Evolutionary conservation across 2,888 invertebrate species (phyloP), one percentile per base, ranked within the genome.

Genomic region (Fragum whitleyi): DNA sequence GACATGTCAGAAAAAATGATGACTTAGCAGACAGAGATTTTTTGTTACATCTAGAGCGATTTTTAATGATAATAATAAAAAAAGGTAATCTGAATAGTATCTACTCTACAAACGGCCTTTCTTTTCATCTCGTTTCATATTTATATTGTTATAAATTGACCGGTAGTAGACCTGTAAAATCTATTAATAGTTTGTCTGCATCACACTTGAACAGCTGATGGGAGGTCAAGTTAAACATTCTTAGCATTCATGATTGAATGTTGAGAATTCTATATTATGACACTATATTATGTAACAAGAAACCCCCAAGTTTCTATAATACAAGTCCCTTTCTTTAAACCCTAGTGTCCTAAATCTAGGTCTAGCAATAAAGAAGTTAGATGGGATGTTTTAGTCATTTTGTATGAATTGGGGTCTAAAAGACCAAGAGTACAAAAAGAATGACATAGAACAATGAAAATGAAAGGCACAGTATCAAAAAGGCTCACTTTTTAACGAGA

Each of bases 191-290:
- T 36, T 65, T 42, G 65, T 65, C 65, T 65, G 65, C 65, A 42
- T 36, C 70, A 67, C 69, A 42, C 61, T 55, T 65, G 74, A 79
- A 83, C 83, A 85, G 85, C 80, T 85, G 85, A 85, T 83, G 68
- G 73, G 74, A 79, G 85, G 81, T 85, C 82, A 83, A 76, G 55
- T 72, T 42, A 61, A 28, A 47, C 74, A 67, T 75, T 47, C 68
- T 39, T 55, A 21, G 11, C 68, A n/a, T n/a, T n/a, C n/a, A 67
- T 75, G 68, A 75, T 57, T 57, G 53, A 75, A 57, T 36, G 47
- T 65, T 65, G 14, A 36, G 9, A 36, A n/a, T 36, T 53, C 65
- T 21, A 42, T 39, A 42, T 42, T 36, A 36, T 36, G 32, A 36
- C 32, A 36, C 32, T 9, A 36, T 36, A 57, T 57, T 23, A 5